phyloP scores from a whole-genome alignment of 1,140 invertebrate genomes.

The Meloidogyne chitwoodi region DNA sequence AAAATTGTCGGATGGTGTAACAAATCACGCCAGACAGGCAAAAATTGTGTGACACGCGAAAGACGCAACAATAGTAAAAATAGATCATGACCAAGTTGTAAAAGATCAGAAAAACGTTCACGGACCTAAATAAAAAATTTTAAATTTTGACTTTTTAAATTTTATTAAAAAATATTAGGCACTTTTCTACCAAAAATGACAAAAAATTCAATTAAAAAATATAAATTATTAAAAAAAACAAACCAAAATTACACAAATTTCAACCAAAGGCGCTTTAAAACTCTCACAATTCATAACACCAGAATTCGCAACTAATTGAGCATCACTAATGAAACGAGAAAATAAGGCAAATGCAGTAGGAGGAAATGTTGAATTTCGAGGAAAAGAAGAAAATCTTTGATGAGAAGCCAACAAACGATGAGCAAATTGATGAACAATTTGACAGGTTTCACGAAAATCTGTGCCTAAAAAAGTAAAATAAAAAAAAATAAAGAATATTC shows the following conservation, averaged over 20 bases:
- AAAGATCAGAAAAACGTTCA: constrained; percentile 27
- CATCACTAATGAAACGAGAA: constrained; percentile 33
- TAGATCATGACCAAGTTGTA: constrained; percentile 22
- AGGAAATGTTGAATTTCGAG: constrained; percentile 13
- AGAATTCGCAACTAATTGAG: constrained; percentile 2
- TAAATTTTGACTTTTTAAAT: no score
- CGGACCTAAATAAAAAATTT: background rate
- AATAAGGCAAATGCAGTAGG: constrained; percentile 26
- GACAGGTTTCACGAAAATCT: constrained; percentile 33
- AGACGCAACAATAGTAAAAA: constrained; percentile 31
- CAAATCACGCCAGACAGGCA: constrained; percentile 23
- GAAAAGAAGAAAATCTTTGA: constrained; percentile 22
- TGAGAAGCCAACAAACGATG: constrained; percentile 24
- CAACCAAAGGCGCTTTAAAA: constrained; percentile 22
- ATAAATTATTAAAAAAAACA: background rate
- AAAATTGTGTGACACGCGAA: constrained; percentile 29
- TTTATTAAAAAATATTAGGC: no score
- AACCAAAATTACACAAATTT: constrained; percentile 29
- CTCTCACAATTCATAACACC: background rate
- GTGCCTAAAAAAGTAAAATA: constrained; percentile 19
- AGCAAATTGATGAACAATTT: constrained; percentile 22
- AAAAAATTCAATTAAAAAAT: background rate
- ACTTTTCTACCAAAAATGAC: no score
- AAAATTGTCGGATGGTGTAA: constrained; percentile 26
- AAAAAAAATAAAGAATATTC: background rate